Evolutionary conservation across 1,140 invertebrate genomes (phyloP).

Genomic region (Acromyrmex charruanus): DNA sequence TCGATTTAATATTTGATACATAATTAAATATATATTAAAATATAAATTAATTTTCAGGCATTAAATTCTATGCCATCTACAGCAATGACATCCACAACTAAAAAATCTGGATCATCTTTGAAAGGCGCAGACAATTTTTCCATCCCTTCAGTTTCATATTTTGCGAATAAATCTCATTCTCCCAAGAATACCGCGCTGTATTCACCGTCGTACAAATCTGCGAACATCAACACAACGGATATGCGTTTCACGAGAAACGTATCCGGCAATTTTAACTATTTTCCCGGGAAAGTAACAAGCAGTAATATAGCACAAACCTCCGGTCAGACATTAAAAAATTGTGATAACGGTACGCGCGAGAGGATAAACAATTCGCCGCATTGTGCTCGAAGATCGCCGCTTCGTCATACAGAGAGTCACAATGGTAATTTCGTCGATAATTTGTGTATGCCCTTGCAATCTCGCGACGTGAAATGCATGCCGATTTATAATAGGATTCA

Average conservation of each 20-base stretch:
- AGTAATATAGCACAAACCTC: conserved; percentile 28
- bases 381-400: conserved; percentile 14
- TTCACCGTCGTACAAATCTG: conserved; percentile 9
- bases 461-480: conserved; percentile 43
- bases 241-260: neutral
- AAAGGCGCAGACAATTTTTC: neutral
- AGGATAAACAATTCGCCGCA: conserved; percentile 14
- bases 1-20: neutral
- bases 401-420: conserved; percentile 27
- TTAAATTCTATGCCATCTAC: conserved; percentile 4
- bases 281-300: neutral
- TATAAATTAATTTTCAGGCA: conserved; percentile 30
- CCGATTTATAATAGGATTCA: conserved; percentile 29
- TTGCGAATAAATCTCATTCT: conserved; percentile 25
- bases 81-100: neutral
- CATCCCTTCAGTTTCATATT: neutral
- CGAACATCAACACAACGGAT: conserved; percentile 1
- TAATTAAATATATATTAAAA: neutral
- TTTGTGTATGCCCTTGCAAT: neutral
- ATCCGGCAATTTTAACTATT: conserved; percentile 1
- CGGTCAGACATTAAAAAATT: conserved; percentile 19
- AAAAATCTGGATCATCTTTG: conserved; percentile 1
- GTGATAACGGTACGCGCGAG: conserved; percentile 29
- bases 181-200: conserved; percentile 4
- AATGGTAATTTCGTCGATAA: conserved; percentile 26